These are phyloP conservation scores for Pharmacophagus antenor DNA, from an alignment of 2,888 invertebrate genomes.

Conservation along the genomic window DNA sequence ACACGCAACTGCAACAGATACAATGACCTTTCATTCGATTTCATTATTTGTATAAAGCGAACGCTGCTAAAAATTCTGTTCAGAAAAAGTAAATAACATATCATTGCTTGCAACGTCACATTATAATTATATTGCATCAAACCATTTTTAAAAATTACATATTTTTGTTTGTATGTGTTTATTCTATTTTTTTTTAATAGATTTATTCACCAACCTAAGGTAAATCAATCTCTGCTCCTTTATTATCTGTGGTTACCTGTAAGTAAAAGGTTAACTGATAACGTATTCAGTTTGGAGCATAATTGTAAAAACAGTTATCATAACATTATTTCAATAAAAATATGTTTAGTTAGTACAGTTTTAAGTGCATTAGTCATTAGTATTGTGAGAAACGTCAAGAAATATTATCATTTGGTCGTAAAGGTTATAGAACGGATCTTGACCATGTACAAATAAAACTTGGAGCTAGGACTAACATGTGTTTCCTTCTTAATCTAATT, in stretches of 20 bases:
- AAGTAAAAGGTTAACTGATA: neutral
- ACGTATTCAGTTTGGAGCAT: neutral
- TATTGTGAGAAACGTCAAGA: neutral
- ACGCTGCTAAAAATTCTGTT: neutral
- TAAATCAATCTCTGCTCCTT: neutral
- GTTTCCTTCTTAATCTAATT: neutral
- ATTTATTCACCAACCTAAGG: neutral
- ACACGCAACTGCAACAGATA: constrained; percentile 46
- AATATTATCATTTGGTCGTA: constrained; percentile 18
- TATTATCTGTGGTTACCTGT: neutral
- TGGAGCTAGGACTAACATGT: neutral
- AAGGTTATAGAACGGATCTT: neutral
- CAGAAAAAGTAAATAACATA: too few species aligned
- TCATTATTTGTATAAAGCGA: neutral
- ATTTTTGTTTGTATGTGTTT: too few species aligned
- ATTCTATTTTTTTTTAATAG: neutral
- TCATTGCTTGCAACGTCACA: too few species aligned
- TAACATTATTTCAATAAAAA: neutral
- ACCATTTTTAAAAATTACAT: too few species aligned
- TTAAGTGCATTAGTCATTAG: neutral
- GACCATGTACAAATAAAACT: too few species aligned
- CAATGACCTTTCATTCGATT: constrained; percentile 1
- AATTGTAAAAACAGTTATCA: neutral
- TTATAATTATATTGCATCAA: too few species aligned
- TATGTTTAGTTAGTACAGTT: neutral